phyloP scores from a whole-genome alignment of 2,113 vertebrate species.

The Eudorcas thomsonii region DNA sequence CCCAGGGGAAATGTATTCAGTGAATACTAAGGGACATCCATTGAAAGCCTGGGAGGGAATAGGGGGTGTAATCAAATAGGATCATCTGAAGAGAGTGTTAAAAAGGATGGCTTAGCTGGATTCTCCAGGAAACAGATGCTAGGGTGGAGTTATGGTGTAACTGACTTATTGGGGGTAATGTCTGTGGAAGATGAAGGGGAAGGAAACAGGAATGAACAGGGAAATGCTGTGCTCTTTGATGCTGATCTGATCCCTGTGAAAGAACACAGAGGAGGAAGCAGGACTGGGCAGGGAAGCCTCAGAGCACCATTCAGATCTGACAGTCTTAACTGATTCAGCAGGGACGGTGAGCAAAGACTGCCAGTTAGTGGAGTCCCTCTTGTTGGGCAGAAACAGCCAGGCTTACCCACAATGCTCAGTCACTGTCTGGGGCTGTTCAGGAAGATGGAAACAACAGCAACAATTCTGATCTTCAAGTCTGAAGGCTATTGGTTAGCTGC shows the following conservation, averaged over 20 bases:
- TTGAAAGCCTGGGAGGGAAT: neutral
- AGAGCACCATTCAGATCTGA: neutral
- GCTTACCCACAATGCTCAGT: neutral
- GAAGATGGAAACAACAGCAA: neutral
- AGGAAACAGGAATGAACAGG: neutral
- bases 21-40: neutral
- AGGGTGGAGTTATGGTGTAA: neutral
- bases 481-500: neutral
- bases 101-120: neutral
- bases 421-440: neutral
- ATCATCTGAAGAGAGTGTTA: neutral
- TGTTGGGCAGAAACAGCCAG: neutral
- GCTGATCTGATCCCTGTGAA: neutral
- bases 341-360: neutral
- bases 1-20: neutral
- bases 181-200: neutral
- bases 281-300: neutral
- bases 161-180: neutral
- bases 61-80: neutral
- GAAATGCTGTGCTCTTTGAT: neutral
- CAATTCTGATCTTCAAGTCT: neutral
- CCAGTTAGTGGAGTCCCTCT: no score
- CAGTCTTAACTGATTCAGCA: neutral
- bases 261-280: neutral
- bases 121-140: neutral